These are phyloP conservation scores for Cepphus grylle DNA, from an alignment of 2,113 vertebrate genomes.

Conservation along the genomic window DNA sequence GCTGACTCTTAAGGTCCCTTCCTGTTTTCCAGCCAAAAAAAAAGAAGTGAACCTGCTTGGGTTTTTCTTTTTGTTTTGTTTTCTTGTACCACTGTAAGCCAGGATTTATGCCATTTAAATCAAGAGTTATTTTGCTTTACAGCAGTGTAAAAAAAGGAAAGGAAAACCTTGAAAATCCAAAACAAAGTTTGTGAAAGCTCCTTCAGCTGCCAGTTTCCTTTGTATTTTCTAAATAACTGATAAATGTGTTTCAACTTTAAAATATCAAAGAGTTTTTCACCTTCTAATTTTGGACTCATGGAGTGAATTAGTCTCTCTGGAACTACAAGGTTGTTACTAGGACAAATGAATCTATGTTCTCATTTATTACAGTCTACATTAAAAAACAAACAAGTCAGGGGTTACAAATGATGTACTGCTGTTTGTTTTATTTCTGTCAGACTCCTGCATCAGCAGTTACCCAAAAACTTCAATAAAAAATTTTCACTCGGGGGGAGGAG, in stretches of 20 bases:
- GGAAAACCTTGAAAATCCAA: background rate
- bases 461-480: background rate
- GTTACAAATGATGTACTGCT: background rate
- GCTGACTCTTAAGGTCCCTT: background rate
- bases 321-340: background rate
- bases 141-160: background rate
- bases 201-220: background rate
- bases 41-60: background rate
- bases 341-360: background rate
- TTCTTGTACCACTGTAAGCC: background rate
- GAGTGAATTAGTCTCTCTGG: background rate
- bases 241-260: background rate
- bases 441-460: conserved; percentile 1
- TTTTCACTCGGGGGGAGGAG: background rate
- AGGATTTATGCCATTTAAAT: background rate
- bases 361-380: background rate
- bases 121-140: background rate
- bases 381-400: background rate
- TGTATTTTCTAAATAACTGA: background rate
- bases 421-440: conserved; percentile 13
- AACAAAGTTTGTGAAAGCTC: background rate
- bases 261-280: background rate
- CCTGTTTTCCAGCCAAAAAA: background rate
- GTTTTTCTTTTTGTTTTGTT: background rate
- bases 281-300: background rate